Evolutionary conservation across 2,113 vertebrate genomes (phyloP).

Genomic region (Vanacampus margaritifer): DNA sequence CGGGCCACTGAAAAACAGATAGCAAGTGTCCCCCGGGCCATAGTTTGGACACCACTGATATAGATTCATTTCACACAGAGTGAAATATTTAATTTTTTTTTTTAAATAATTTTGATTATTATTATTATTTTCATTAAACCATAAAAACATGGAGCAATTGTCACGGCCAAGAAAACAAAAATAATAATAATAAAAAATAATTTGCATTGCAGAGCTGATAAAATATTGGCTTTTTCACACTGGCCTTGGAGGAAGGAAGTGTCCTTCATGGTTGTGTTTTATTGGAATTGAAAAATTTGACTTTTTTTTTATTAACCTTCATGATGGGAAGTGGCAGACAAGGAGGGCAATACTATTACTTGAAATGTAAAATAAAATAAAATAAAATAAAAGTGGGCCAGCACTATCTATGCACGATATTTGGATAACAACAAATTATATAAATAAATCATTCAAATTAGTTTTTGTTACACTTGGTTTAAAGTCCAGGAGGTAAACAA

Average conservation of each 20-base stretch:
- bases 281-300: neutral
- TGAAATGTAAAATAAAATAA: neutral
- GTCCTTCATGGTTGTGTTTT: neutral
- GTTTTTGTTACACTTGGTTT: no score
- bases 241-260: neutral
- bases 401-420: neutral
- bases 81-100: no score
- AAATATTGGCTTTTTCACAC: neutral
- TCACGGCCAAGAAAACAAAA: neutral
- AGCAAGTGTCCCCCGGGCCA: no score
- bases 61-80: no score
- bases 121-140: neutral
- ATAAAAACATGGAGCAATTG: neutral
- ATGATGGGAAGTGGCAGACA: neutral
- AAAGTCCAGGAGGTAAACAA: neutral
- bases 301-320: neutral
- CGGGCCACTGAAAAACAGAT: no score
- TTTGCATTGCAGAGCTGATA: neutral
- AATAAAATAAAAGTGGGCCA: no score
- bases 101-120: no score
- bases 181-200: neutral
- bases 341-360: neutral
- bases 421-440: neutral
- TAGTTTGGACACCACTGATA: no score
- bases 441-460: neutral